phyloP scores from a whole-genome alignment of 2,888 invertebrate species.

The Ditylenchus weischeri region DNA sequence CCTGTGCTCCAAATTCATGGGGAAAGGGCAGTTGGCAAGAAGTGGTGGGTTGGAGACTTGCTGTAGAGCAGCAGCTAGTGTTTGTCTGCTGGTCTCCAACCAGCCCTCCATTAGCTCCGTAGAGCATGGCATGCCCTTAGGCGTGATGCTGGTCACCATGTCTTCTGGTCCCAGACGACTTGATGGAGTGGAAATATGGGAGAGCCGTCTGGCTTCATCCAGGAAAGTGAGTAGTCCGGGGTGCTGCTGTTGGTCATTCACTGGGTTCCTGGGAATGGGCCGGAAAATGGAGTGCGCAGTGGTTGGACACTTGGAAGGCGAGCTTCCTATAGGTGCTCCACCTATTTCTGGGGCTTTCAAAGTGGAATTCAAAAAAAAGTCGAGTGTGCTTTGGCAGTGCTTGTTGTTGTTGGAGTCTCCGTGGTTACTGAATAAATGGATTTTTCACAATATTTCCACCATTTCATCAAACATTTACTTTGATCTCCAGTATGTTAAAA shows the following conservation, averaged over 20 bases:
- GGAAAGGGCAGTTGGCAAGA: no score
- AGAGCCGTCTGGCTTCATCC: not conserved
- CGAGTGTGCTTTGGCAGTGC: not conserved
- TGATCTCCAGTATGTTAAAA: no score
- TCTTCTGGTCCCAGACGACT: not conserved
- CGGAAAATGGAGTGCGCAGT: not conserved
- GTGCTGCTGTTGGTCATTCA: not conserved
- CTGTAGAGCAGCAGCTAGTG: not conserved
- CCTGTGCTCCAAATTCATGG: not conserved
- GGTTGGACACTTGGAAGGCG: not conserved
- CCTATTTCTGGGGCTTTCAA: no score
- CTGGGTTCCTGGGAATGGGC: conserved; percentile 4
- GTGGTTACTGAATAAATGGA: no score
- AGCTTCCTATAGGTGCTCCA: no score
- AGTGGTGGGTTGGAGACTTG: not conserved
- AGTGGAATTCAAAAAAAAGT: no score
- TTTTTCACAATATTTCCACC: no score
- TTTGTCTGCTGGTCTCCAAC: conserved; percentile 2
- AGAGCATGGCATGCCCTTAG: not conserved
- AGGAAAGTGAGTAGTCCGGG: conserved; percentile 10
- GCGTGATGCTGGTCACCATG: not conserved
- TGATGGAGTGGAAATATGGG: not conserved
- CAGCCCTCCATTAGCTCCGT: not conserved
- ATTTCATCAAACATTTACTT: no score
- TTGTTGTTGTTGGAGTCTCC: conserved; percentile 4